Base-by-base conservation (phyloP, 2,113 vertebrate genomes). In the Phylloscopus whistleri region DNA sequence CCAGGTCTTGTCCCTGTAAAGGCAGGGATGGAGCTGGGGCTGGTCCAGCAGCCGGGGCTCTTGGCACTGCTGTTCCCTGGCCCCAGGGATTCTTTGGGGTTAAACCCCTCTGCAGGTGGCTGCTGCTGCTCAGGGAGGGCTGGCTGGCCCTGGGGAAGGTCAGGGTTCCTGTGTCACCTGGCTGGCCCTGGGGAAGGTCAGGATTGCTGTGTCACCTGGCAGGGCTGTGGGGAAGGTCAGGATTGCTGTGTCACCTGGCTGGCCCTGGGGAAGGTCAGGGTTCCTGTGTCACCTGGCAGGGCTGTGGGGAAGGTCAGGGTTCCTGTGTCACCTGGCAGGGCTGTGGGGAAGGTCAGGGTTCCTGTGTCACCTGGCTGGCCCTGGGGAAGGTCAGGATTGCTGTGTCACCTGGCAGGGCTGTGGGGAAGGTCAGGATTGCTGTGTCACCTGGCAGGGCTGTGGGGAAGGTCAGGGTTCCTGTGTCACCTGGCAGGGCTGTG, bases 21-120 rank as follows among this genome's bases (percentile, higher is more conserved):
- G 30, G 39, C 44, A 22, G 18, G 62, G 41, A 26, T 1, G 11
- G 82, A 87, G 69, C 16, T 11, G 6, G 9, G n/a, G 60, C 5
- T 48, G 64, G 2, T 52, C 22, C 1, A 7, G 5, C 0, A 4
- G 39, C 16, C 0, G 0, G 23, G 66, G 48, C 43, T 62, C 15
- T 78, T 6, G 4, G 35, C 43, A 11, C 27, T 2, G 1, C 26
- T 6, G 15, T 76, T 37, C 41, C 60, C 22, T 64, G 41, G 6
- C 0, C 31, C 37, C 28, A 2, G 58, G 44, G 30, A 5, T 77
- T 37, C 4, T 77, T 55, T 44, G 64, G 43, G 51, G 15, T 56
- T 31, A 44, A 64, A 51, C 2, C 58, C n/a, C 13, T 1, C 31
- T 64, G 20, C 58, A 76, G 17, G 28, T 75, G 7, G 3, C 77